A percentile compares a stretch with the other conserved stretches of the same genome.
phyloP scores from a whole-genome alignment of 2,888 invertebrate genomes.

The Charanyca ferruginea region DNA sequence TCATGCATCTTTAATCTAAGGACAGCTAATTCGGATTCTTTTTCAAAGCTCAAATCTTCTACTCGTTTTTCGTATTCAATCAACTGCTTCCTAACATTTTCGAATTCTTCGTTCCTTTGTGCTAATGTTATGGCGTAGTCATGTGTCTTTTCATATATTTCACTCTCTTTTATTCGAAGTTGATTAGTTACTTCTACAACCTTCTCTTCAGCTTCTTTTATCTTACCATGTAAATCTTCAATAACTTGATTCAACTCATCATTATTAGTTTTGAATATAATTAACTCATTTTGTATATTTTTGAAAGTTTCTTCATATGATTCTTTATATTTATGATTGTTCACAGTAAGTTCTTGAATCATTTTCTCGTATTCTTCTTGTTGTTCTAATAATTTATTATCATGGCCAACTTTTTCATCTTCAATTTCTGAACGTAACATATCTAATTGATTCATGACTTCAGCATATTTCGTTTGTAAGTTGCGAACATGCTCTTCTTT shows the following conservation, averaged over 20 bases:
- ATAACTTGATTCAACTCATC: slow-evolving; percentile 74
- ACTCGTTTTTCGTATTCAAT: slow-evolving; percentile 84
- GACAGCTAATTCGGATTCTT: slow-evolving; percentile 89
- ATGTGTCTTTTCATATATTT: slow-evolving; percentile 84
- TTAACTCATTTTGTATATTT: slow-evolving; percentile 75
- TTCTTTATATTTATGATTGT: slow-evolving; percentile 70
- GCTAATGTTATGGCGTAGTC: slow-evolving; percentile 79
- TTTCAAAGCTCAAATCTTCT: slow-evolving; percentile 88
- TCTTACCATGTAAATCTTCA: slow-evolving; percentile 69
- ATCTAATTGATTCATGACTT: slow-evolving; percentile 83
- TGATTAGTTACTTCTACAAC: slow-evolving; percentile 76
- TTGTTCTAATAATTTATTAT: slow-evolving; percentile 83
- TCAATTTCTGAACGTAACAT: slow-evolving; percentile 86
- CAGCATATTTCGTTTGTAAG: slow-evolving; percentile 85
- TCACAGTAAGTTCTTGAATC: slow-evolving; percentile 76
- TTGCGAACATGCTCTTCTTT: slow-evolving; percentile 84
- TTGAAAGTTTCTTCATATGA: slow-evolving; percentile 72
- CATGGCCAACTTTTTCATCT: slow-evolving; percentile 85
- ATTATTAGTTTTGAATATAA: slow-evolving; percentile 70
- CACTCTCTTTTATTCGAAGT: slow-evolving; percentile 81
- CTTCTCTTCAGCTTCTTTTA: slow-evolving; percentile 71
- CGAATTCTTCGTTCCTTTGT: slow-evolving; percentile 85
- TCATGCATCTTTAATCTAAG: slow-evolving; percentile 90
- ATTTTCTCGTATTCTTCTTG: slow-evolving; percentile 87
- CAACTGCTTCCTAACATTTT: slow-evolving; percentile 82